Base-by-base conservation (phyloP, 1,140 invertebrate species). In the Cotesia glomerata region DNA sequence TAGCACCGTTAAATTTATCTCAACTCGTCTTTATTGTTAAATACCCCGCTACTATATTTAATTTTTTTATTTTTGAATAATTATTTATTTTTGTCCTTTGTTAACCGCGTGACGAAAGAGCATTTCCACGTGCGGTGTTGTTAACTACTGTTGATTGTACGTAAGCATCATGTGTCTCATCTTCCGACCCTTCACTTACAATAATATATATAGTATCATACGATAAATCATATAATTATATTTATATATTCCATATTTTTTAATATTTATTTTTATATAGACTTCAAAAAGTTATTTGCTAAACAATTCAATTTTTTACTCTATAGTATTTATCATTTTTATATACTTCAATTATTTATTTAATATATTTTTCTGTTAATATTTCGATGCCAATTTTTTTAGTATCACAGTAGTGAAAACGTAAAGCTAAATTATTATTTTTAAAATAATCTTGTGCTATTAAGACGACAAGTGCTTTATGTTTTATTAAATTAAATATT, bases 141-240 rank as follows among this genome's bases (percentile, higher is more conserved):
- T 62, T 69, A 62, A 75, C 77, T 79, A 79, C 75, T 51, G 73
- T 77, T 79, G 78, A 79, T 79, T 79, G 78, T 79, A 78, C 78
- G 78, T 77, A 77, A 79, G 78, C 78, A 74, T 79, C 77, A 67
- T 73, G 56, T 58, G 66, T 62, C 70, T 71, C 26, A 67, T 58
- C 58, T 72, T 76, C 74, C 74, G 18, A 64, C 51, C 36, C 34
- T 32, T 26, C 26, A 36, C 14, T 34, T 13, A 68, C 39, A n/a
- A 13, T 59, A 36, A 26, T 26, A 26, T 26, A 26, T 26, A 26
- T 26, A 26, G 26, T 26, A 26, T 26, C 26, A 26, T 26, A 26
- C 26, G 26, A 26, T 14, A 16, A 56, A 34, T 34, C 32, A 26
- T 36, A 52, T 26, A 13, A 45, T 52, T 52, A 5, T n/a, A 32